Base-by-base conservation (phyloP, 2,797 vertebrate genomes). In the Cygnus olor region DNA sequence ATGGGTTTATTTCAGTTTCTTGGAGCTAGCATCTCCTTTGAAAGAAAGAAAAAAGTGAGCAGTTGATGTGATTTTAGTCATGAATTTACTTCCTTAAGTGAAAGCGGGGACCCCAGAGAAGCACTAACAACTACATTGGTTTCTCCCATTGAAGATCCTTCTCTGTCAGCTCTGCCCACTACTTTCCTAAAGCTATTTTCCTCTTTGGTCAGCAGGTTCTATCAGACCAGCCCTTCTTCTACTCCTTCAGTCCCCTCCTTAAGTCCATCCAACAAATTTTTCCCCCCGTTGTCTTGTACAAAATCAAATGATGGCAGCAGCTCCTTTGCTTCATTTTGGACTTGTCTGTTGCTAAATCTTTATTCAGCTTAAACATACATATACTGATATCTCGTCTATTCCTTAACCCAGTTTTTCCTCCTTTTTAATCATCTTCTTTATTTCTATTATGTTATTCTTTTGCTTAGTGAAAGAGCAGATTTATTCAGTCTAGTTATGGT, bases 231-330 rank as follows among this genome's bases (percentile, higher is more conserved):
- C 42, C 1, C 4, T 78, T 80, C 81, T 89, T n/a, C 66, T 90
- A 3, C 14, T 10, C 2, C 12, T 49, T 40, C 22, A 9, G 11
- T 38, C 34, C 3, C 11, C 5, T 80, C 19, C 0, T 1, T 32
- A 70, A 13, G 13, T 13, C 10, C 0, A 0, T 30, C n/a, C 56
- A 36, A 7, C 0, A 0, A 17, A 25, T 83, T 30, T 9, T 8
- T 36, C 21, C 14, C 2, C 5, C 27, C 36, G 21, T 40, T 61
- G 12, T 16, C 70, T 56, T 3, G 1, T 24, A 25, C 5, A 19
- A 56, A 92, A 68, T 3, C 2, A 2, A 83, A 60, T 51, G 42
- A 22, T 0, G 1, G 17, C 13, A 77, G 44, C 44, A 77, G 25
- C 40, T 80, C 24, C 25, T 58, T 76, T 64, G 51, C n/a, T 83